A percentile compares a stretch with the other conserved stretches of the same genome.
Evolutionary conservation across 2,113 vertebrate genomes (phyloP).

Genomic region (Mus spicilegus): DNA sequence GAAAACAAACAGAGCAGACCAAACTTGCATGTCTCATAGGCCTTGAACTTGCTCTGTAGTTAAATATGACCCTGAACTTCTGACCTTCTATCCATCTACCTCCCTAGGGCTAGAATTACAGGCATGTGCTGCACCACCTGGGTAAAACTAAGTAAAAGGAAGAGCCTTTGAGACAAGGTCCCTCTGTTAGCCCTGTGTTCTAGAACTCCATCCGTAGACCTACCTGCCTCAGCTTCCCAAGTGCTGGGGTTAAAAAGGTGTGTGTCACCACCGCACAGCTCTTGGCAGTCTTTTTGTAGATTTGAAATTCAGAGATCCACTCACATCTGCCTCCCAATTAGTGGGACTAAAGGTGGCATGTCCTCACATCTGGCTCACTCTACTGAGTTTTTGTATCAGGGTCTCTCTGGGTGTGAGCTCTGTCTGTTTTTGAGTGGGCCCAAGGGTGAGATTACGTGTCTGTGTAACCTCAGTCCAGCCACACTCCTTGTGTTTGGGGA

Average conservation of each 20-base stretch:
- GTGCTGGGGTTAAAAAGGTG: too few species aligned
- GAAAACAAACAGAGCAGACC: background rate
- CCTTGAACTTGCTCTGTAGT: background rate
- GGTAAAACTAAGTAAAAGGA: background rate
- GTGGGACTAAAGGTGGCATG: background rate
- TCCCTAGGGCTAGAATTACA: background rate
- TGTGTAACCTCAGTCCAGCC: background rate
- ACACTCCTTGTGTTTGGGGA: rapidly evolving
- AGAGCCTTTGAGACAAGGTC: background rate
- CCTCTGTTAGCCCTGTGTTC: background rate
- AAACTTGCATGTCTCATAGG: background rate
- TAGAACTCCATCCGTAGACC: background rate
- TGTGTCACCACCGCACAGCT: background rate
- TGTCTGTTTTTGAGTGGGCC: rapidly evolving
- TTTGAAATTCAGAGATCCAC: background rate
- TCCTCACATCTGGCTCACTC: background rate
- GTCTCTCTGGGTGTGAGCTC: background rate
- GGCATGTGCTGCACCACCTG: background rate
- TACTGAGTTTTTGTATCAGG: background rate
- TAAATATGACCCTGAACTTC: background rate
- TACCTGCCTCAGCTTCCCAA: too few species aligned
- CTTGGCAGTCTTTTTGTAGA: background rate
- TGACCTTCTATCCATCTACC: too few species aligned
- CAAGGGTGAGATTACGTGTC: too few species aligned
- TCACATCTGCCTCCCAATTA: background rate